Conservation (phyloP, 1,140 invertebrate species). For the Sarcophaga peregrina region DNA sequence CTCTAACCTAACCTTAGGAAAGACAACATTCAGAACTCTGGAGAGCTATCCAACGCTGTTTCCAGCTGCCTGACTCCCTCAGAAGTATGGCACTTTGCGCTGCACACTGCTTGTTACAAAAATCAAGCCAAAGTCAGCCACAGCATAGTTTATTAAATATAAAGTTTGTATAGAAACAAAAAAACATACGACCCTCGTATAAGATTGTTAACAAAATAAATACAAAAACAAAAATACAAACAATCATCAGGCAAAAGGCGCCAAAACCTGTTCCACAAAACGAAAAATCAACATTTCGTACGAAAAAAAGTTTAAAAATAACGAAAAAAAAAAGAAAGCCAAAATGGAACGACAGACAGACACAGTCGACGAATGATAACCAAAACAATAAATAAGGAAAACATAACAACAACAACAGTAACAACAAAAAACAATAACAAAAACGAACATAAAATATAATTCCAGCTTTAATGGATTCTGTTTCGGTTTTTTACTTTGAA, state of each 20-base stretch:
- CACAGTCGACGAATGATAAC: background rate
- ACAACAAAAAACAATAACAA: background rate
- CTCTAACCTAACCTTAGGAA: too few species aligned
- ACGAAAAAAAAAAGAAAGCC: background rate
- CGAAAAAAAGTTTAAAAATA: background rate
- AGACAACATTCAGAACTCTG: too few species aligned
- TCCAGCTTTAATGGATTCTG: conserved; percentile 21
- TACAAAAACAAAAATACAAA: background rate
- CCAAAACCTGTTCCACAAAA: conserved; percentile 11
- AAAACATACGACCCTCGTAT: background rate
- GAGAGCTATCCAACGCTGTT: too few species aligned
- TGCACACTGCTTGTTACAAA: too few species aligned
- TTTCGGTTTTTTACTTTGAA: conserved; percentile 13
- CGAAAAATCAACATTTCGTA: background rate
- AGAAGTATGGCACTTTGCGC: too few species aligned
- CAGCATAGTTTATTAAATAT: too few species aligned
- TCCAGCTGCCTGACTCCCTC: too few species aligned
- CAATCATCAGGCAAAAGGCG: background rate
- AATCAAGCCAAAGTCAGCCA: too few species aligned
- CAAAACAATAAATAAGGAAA: background rate
- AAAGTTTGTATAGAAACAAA: too few species aligned
- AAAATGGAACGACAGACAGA: background rate
- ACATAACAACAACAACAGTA: background rate
- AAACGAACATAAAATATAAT: background rate
- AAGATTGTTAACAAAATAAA: background rate